phyloP scores from a whole-genome alignment of 2,888 invertebrate species.

The Chymomyza amoena region DNA sequence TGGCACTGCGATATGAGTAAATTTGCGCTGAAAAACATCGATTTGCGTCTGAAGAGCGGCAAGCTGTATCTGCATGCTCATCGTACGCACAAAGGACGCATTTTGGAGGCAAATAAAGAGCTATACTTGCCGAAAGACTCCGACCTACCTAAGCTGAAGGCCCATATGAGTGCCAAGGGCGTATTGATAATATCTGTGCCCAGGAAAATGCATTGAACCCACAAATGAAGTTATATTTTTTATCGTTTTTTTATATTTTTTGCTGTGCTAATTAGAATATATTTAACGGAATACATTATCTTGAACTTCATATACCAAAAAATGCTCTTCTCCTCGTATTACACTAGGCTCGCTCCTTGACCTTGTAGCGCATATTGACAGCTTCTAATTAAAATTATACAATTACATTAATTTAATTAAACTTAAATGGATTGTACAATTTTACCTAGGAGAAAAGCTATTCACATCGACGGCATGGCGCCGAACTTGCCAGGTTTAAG shows the following conservation, averaged over 20 bases:
- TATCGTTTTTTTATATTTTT: neutral
- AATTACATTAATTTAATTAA: no score
- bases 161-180: conserved; percentile 15
- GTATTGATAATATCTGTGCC: conserved; percentile 18
- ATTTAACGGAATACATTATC: neutral
- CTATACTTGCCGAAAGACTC: conserved; percentile 20
- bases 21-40: conserved; percentile 24
- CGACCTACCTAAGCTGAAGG: neutral
- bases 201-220: neutral
- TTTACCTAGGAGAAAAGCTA: no score
- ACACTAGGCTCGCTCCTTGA: no score
- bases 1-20: conserved; percentile 32
- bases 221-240: neutral
- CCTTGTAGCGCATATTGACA: no score
- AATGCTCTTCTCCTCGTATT: no score
- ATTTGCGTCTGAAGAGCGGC: conserved; percentile 2
- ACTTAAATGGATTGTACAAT: no score
- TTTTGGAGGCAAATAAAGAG: conserved; percentile 3
- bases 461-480: neutral
- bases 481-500: neutral
- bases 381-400: no score
- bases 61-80: conserved; percentile 18
- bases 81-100: neutral
- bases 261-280: neutral
- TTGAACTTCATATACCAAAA: no score